Conservation (phyloP, 2,797 vertebrate genomes). For the Lepilemur septentrionalis region DNA sequence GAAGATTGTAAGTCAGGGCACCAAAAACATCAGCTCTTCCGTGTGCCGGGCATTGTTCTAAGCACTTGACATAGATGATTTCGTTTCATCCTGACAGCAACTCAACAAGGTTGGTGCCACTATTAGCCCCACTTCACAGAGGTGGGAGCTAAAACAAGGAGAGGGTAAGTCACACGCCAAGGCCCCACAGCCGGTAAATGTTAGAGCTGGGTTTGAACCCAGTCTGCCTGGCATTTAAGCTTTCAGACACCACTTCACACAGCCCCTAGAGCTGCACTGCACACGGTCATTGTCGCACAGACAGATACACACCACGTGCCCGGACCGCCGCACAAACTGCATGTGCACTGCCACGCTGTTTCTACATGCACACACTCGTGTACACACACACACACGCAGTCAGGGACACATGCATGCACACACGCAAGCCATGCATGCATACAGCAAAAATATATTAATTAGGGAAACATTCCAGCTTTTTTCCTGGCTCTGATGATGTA, state of each 20-base stretch:
- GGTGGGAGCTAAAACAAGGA: background rate
- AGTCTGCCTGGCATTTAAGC: background rate
- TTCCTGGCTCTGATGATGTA: background rate
- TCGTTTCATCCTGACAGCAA: background rate
- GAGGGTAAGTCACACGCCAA: background rate
- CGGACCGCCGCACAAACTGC: background rate
- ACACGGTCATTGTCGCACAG: background rate
- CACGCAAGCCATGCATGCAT: background rate
- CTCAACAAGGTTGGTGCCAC: background rate
- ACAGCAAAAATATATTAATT: background rate
- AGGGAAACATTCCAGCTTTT: background rate
- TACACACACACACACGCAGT: background rate
- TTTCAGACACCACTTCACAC: background rate
- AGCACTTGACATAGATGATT: background rate
- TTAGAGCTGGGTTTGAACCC: background rate
- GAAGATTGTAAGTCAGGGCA: background rate
- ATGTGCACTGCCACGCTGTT: background rate
- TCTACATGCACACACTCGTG: background rate
- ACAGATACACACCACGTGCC: rapidly evolving
- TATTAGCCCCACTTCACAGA: background rate
- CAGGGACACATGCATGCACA: rapidly evolving
- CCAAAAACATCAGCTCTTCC: too few relatives aligned
- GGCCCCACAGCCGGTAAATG: background rate
- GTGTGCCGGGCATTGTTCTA: too few relatives aligned
- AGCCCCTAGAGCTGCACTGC: background rate